Evolutionary conservation across 2,797 vertebrate species (phyloP).

Genomic region (Falco columbarius): DNA sequence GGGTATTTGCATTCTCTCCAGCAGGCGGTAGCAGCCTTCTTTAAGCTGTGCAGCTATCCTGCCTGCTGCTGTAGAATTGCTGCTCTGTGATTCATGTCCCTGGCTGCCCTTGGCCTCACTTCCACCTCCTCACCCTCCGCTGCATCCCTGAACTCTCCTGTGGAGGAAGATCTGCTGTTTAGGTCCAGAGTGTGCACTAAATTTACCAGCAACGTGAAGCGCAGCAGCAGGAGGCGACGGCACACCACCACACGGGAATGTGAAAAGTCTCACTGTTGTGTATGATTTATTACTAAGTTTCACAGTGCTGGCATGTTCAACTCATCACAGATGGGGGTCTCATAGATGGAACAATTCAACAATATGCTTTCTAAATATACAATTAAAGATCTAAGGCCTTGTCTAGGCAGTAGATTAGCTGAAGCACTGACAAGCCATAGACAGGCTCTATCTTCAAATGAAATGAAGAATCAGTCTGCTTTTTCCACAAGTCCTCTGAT

Average conservation of each 20-base stretch:
- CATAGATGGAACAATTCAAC: not conserved
- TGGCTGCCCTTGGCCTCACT: not conserved
- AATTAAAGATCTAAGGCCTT: not conserved
- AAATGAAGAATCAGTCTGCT: not conserved
- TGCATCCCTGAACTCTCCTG: not conserved
- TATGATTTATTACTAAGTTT: not conserved
- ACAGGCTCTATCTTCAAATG: not conserved
- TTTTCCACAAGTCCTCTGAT: not conserved
- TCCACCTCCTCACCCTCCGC: not conserved
- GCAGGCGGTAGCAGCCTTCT: constrained; percentile 60
- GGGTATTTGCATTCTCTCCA: not conserved
- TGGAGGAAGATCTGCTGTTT: not conserved
- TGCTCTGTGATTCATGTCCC: not conserved
- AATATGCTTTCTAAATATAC: not conserved
- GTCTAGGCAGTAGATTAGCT: not conserved
- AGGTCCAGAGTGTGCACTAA: not conserved
- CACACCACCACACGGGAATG: fast-evolving
- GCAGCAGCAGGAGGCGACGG: not conserved
- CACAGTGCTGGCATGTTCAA: not conserved
- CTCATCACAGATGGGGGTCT: not conserved
- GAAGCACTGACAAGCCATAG: not conserved
- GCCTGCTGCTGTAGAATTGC: not conserved
- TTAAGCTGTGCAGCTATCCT: not conserved
- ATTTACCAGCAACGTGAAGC: not conserved
- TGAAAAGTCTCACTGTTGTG: not conserved